Conservation (phyloP, 64 coral and sea anemone genomes). For the Exaiptasia diaphana region DNA sequence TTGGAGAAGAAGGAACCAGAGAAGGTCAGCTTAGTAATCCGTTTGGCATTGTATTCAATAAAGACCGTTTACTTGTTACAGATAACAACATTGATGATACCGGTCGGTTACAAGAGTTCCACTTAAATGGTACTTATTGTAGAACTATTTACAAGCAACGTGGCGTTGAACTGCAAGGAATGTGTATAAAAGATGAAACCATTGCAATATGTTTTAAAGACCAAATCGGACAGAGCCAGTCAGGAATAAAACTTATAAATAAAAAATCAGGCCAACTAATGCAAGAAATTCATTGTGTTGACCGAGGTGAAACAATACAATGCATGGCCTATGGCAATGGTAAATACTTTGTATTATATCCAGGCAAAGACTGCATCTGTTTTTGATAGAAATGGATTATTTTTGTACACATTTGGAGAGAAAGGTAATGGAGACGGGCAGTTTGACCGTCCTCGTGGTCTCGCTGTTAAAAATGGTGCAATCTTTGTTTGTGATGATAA, state of each 20-base stretch:
- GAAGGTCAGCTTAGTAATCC: slow-evolving; percentile 58
- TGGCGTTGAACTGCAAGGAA: neutral
- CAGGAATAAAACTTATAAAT: no score
- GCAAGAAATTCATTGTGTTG: no score
- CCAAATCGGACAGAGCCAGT: no score
- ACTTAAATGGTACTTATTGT: neutral
- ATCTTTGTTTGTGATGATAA: slow-evolving; percentile 69
- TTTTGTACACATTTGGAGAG: slow-evolving; percentile 62
- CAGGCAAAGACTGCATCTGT: neutral
- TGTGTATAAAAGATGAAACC: neutral
- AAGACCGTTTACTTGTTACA: slow-evolving; percentile 26
- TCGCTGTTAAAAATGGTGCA: slow-evolving; percentile 61
- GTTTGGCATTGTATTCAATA: slow-evolving; percentile 52
- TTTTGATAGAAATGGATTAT: slow-evolving; percentile 37
- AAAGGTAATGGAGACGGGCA: slow-evolving; percentile 57
- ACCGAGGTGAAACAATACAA: no score
- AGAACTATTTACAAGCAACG: neutral
- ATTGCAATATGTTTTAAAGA: neutral
- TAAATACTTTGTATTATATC: neutral
- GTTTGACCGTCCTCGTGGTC: slow-evolving; percentile 46
- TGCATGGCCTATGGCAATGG: neutral
- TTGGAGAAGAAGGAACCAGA: slow-evolving; percentile 61
- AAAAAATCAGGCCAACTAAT: no score
- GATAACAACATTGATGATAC: slow-evolving; percentile 30
- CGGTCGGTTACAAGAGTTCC: slow-evolving; percentile 62